Evolutionary conservation across 1,140 invertebrate genomes (phyloP).

Genomic region (Ptiloglossa arizonensis): DNA sequence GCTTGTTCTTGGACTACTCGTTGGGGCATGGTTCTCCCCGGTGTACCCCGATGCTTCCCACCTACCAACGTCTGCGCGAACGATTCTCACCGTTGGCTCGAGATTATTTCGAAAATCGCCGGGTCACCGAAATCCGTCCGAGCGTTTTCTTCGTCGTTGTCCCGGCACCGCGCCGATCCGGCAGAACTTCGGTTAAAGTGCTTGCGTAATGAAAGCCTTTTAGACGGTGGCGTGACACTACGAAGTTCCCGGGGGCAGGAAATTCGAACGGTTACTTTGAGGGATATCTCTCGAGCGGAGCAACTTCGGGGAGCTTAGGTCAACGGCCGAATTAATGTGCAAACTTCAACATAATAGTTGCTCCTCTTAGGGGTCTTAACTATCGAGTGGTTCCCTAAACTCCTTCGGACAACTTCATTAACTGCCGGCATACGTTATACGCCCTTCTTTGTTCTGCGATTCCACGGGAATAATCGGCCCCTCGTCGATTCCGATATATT

Average conservation of each 20-base stretch:
- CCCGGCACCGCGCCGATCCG: conserved; percentile 13
- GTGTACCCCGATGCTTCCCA: too few relatives aligned
- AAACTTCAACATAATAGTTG: conserved; percentile 71
- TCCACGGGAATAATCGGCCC: background rate
- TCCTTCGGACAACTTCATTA: conserved; percentile 61
- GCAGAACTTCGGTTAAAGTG: conserved; percentile 34
- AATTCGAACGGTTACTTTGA: conserved; percentile 67
- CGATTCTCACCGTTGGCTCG: background rate
- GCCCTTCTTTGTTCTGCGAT: conserved; percentile 36
- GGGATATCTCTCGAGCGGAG: conserved; percentile 61
- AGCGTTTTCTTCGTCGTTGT: conserved; percentile 10
- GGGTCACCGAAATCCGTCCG: conserved; percentile 27
- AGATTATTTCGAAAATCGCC: conserved; percentile 40
- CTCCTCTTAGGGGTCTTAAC: conserved; percentile 65
- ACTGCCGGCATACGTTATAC: conserved; percentile 49
- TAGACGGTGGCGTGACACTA: conserved; percentile 52
- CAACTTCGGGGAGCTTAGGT: conserved; percentile 56
- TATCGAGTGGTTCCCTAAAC: conserved; percentile 63
- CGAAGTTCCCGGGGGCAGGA: conserved; percentile 40
- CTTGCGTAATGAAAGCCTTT: conserved; percentile 62
- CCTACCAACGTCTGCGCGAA: too few relatives aligned
- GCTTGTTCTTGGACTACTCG: too few relatives aligned
- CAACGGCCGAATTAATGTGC: conserved; percentile 69
- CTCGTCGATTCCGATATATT: too few relatives aligned
- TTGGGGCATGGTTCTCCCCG: too few relatives aligned